phyloP scores from a whole-genome alignment of 2,888 invertebrate genomes.

The Dichetophora obliterata region DNA sequence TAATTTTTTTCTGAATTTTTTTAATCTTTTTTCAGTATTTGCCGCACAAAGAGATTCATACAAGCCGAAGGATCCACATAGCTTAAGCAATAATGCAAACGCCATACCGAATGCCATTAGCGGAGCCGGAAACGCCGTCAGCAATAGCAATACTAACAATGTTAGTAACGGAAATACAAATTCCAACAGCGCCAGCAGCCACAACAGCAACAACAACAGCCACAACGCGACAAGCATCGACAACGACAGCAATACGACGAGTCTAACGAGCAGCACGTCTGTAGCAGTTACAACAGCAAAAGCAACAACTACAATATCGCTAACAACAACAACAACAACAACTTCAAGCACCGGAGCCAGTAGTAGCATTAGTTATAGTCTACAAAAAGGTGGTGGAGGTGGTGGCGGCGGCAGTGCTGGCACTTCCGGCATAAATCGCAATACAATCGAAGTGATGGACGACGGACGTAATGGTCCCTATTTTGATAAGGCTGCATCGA shows the following conservation, averaged over 20 bases:
- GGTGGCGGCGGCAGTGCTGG: slow-evolving; percentile 43
- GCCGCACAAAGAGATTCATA: slow-evolving; percentile 68
- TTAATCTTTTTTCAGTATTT: slow-evolving; percentile 52
- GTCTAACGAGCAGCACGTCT: slow-evolving; percentile 29
- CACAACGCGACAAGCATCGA: slow-evolving; percentile 33
- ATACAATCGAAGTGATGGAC: slow-evolving; percentile 67
- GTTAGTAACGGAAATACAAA: slow-evolving; percentile 50
- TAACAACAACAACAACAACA: slow-evolving; percentile 25
- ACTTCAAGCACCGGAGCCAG: slow-evolving; percentile 44
- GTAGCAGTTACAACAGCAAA: slow-evolving; percentile 34
- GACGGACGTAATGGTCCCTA: slow-evolving; percentile 78
- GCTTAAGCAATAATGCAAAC: slow-evolving; percentile 57
- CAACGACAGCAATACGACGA: slow-evolving; percentile 35
- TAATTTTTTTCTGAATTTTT: neutral
- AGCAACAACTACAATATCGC: slow-evolving; percentile 39
- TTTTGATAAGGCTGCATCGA: slow-evolving; percentile 81
- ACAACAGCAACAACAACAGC: slow-evolving; percentile 35
- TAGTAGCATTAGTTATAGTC: slow-evolving; percentile 51
- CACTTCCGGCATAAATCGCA: slow-evolving; percentile 59
- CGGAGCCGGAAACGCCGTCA: slow-evolving; percentile 44
- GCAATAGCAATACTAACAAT: slow-evolving; percentile 51
- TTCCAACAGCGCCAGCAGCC: slow-evolving; percentile 39
- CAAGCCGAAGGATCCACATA: slow-evolving; percentile 65
- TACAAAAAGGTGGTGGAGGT: slow-evolving; percentile 54
- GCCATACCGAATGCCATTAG: slow-evolving; percentile 56